Evolutionary conservation across 1,140 invertebrate species (phyloP), one percentile per base, ranked within the genome.

Genomic region (Phthorimaea operculella): DNA sequence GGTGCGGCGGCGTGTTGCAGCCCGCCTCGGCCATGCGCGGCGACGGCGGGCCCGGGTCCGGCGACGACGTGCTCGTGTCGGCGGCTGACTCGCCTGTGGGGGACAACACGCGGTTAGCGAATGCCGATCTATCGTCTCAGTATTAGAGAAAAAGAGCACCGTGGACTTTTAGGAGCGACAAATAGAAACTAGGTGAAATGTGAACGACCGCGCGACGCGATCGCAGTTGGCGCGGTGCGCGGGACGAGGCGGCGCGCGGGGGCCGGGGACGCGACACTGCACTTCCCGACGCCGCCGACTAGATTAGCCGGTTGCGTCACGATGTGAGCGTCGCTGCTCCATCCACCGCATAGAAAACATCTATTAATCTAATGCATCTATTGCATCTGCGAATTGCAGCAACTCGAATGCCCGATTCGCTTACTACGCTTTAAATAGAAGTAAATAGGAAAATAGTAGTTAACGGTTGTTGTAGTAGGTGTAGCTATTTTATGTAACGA

Each of bases 61-160:
- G 93, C 72, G 93, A 95, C 70, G 93, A 94, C 72, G 92, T 94
- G 85, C 92, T 94, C 72, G 94, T 94, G 85, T 96, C 94, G 73
- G 93, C 93, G 86, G 94, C 91, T 81, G 93, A 95, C 89, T 94
- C 94, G 85, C 92, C 92, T 93, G 89, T 54, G 86, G 71, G 62
- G 58, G 72, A 75, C 63, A 58, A 42, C 50, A 4, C 34, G 57
- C 39, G 56, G 58, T 81, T 60, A 82, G 64, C 53, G 65, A 72
- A 55, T 17, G 52, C 58, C 55, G 52, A 63, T 49, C 64, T 73
- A 62, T 55, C 55, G 60, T 59, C 45, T 66, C 44, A 33, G 52
- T 58, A 58, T 49, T 49, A 63, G 70, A 70, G 63, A 70, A 74
- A 77, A 72, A 75, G 69, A 76, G 68, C 72, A 72, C 69, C 67